Base-by-base conservation (phyloP, 1,140 invertebrate genomes). In the Brachionus manjavacas region DNA sequence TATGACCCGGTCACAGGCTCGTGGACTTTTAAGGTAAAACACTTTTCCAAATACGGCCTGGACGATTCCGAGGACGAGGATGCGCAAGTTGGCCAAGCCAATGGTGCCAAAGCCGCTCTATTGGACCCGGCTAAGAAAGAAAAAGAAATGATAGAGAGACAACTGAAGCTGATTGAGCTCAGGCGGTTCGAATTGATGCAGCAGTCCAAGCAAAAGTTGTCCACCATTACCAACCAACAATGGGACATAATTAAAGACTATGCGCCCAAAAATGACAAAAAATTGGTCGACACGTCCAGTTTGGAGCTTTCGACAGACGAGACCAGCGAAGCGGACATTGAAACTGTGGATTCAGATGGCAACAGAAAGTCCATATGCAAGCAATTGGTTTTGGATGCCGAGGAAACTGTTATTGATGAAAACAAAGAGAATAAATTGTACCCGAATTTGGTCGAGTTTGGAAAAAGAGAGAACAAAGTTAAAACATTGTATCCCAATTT, bases 1-100 rank as follows among this genome's bases (percentile, higher is more conserved):
- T 99, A 99, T 89, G 91, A 95, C 1, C 94, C 96, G 0, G 94
- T 95, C 88, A 97, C 95, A 49, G 97, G 97, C 8, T 96, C 95
- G 20, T 99, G 97, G 97, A 95, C 92, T 55, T 93, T 93, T 89
- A 93, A 94, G 88, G 94, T 94, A 11, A 60, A 84, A 74, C 83
- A 84, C 28, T 84, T 84, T 60, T 68, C 68, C 23, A 68, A 68
- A 35, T 83, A 83, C 25, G 81, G 81, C 35, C 41, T 83, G 8
- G 64, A 83, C 52, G 81, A 68, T 55, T 46, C 60, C 8, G 81
- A 83, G 11, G 68, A 83, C 25, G 81, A 83, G 64, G 78, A 80
- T 8, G 79, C 39, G 23, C 39, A 81, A n/a, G 12, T 35, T 8
- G 35, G 20, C 1, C 0, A 25, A 16, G 52, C 43, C 64, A 68